Evolutionary conservation across 2,113 vertebrate genomes (phyloP), one percentile per base, ranked within the genome.

Genomic region (Lutjanus erythropterus): DNA sequence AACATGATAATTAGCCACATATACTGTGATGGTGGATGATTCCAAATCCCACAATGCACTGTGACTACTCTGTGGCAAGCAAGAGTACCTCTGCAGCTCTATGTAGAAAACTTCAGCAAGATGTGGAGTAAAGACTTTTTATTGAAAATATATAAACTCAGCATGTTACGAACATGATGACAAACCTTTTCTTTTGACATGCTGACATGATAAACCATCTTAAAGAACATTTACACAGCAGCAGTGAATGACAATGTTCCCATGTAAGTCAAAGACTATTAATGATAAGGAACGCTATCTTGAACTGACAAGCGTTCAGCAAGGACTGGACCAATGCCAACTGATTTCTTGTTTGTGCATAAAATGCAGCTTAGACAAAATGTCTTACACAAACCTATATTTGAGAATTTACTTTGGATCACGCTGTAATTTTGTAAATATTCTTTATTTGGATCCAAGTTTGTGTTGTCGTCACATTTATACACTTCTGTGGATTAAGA

Each of bases 301-400:
- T 44, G 39, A 35, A 65, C 42, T 55, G 47, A 53, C 31, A 23
- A 37, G 44, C n/a, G 5, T 70, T 76, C 60, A 78, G 42, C 39
- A 6, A 65, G 12, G 61, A 74, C 69, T 71, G 80, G 83, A 89
- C 69, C 78, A 73, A 84, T 56, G 39, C 61, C 66, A 77, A 65
- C 27, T 31, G n/a, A 62, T 73, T 71, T 75, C 67, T 82, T 84
- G 12, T 53, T 75, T 81, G 61, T 78, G 31, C 35, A 75, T 69
- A 53, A 53, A 85, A 81, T 74, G 67, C 44, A 69, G 12, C 33
- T 35, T 47, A 46, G 5, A 74, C 14, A 21, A n/a, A 56, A 61
- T 61, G 25, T 78, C 74, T 78, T 73, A 71, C 33, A 35, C 14
- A 42, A 50, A 59, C 46, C 7, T 72, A 3, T 78, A 53, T 61